These are phyloP conservation scores for Drosophila orena DNA, from an alignment of 1,140 invertebrate genomes.

Conservation along the genomic window DNA sequence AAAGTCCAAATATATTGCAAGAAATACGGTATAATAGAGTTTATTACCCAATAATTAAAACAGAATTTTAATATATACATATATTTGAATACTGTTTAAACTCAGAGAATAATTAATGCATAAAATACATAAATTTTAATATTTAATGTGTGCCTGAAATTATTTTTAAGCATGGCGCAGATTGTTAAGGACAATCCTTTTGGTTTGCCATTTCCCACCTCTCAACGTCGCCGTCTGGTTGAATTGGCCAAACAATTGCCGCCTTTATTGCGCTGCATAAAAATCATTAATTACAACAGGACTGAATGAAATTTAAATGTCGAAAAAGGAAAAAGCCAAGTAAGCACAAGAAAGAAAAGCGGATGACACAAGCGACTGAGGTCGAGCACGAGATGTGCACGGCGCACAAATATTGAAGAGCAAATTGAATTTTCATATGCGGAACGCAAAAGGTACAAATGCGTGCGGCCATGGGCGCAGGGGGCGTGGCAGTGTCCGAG, in stretches of 20 bases:
- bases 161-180: neutral
- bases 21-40: neutral
- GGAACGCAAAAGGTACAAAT: constrained; percentile 62
- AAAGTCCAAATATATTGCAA: neutral
- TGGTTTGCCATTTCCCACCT: neutral
- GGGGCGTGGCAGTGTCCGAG: constrained; percentile 19
- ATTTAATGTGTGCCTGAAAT: neutral
- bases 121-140: neutral
- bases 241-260: constrained; percentile 38
- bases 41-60: no score
- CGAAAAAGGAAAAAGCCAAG: constrained; percentile 62
- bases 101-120: neutral
- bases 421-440: constrained; percentile 80
- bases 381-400: constrained; percentile 3
- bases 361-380: constrained; percentile 22
- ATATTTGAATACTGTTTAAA: neutral
- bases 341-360: constrained; percentile 36
- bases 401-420: constrained; percentile 74
- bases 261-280: constrained; percentile 74
- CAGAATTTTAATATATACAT: no score
- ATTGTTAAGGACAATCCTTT: neutral
- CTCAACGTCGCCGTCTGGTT: neutral
- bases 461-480: constrained; percentile 7
- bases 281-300: constrained; percentile 82
- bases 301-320: constrained; percentile 78